Base-by-base conservation (phyloP, 2,888 invertebrate genomes). In the Gymnocheta viridis region DNA sequence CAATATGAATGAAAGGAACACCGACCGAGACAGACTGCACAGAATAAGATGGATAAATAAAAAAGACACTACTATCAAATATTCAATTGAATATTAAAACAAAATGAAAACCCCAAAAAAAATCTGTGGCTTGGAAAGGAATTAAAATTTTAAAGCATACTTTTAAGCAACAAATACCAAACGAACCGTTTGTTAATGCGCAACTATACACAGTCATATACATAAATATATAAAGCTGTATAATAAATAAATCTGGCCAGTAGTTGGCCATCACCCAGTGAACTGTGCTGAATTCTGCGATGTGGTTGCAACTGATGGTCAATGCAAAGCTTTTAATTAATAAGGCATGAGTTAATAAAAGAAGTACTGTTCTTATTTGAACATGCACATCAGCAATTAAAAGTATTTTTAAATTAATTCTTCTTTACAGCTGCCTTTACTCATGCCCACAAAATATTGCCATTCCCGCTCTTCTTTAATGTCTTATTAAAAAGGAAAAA, bases 111-210 rank as follows among this genome's bases (percentile, higher is more conserved):
- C 47, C 64, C 19, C n/a, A n/a, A n/a, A 77, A 77, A 73, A 84
- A 85, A 85, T 85, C 77, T 86, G 85, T 74, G 84, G 72, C 72
- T 82, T 49, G 76, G 38, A 82, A 78, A 60, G 32, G 76, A 80
- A 86, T 84, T 86, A 80, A 79, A 82, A 86, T 77, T 86, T 85
- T 82, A 85, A 86, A 86, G 86, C 86, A 87, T 86, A 86, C 86
- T 85, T 86, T 77, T 83, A 56, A 85, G 85, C 44, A 70, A 56
- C n/a, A 72, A 35, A 47, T 14, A 27, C 4, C 54, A 44, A 58
- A 79, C 47, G 56, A 51, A 19, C 19, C 12, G 60, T 47, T 56
- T 58, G 51, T 47, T 47, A 44, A 56, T 56, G 27, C 44, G 49
- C 22, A 29, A 17, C n/a, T 22, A 1, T 35, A 32, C 9, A 54